Evolutionary conservation across 2,888 invertebrate genomes (phyloP).

Genomic region (Melanchra persicariae): DNA sequence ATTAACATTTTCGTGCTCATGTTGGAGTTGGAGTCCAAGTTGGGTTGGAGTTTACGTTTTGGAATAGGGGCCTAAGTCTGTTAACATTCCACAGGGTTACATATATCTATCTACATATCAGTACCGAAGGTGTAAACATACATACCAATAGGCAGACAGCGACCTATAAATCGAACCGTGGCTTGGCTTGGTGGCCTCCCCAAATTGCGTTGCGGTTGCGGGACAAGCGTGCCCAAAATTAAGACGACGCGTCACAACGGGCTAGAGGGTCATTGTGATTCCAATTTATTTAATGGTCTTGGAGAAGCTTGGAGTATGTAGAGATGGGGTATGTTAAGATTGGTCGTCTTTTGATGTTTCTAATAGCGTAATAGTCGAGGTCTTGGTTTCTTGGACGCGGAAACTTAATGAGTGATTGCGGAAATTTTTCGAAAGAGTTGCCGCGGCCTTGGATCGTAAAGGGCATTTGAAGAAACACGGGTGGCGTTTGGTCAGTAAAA

Average conservation of each 20-base stretch:
- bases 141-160: conserved; percentile 13
- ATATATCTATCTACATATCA: neutral
- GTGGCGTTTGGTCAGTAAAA: too few species aligned
- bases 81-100: neutral
- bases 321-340: neutral
- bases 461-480: too few species aligned
- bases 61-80: neutral
- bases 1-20: too few species aligned
- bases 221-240: conserved; percentile 35
- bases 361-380: too few species aligned
- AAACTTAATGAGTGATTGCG: too few species aligned
- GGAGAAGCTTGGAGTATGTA: neutral
- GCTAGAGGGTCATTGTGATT: conserved; percentile 10
- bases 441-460: too few species aligned
- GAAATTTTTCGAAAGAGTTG: too few species aligned
- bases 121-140: neutral
- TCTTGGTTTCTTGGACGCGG: too few species aligned
- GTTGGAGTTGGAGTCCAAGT: too few species aligned
- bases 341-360: neutral
- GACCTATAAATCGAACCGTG: conserved; percentile 44
- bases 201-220: conserved; percentile 41
- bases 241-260: conserved; percentile 21
- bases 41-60: too few species aligned
- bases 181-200: neutral
- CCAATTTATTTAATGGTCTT: conserved; percentile 22